Conservation (phyloP, 2,888 invertebrate species). For the Galeruca laticollis region DNA sequence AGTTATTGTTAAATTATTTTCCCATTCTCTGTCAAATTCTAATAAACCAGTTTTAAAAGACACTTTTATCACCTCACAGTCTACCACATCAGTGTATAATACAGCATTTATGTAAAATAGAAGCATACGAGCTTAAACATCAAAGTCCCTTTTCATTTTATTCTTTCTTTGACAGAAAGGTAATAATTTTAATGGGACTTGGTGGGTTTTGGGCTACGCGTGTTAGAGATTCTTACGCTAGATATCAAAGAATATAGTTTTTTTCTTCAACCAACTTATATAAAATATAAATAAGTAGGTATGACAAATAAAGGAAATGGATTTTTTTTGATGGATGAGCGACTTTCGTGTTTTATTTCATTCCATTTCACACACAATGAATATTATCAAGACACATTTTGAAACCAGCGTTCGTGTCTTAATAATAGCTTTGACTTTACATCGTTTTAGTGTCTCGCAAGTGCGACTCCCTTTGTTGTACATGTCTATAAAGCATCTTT, state of each 20-base stretch:
- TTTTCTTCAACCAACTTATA: not conserved
- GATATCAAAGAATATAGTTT: constrained; percentile 3
- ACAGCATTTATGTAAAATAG: constrained; percentile 32
- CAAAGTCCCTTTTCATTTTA: constrained; percentile 31
- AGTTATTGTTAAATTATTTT: no score
- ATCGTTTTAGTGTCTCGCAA: not conserved
- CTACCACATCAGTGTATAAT: not conserved
- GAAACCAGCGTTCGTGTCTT: no score
- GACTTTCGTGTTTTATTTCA: constrained; percentile 8
- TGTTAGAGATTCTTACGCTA: not conserved
- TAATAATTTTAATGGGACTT: constrained; percentile 29
- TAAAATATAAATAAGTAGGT: no score
- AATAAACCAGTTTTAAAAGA: no score
- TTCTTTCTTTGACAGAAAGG: constrained; percentile 16
- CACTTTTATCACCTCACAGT: not conserved
- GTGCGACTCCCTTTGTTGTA: constrained; percentile 1
- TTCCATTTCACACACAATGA: constrained; percentile 48
- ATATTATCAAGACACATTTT: no score
- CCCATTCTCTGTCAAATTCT: no score
- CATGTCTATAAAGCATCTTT: constrained; percentile 12
- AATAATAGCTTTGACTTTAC: not conserved
- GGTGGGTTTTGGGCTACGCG: constrained; percentile 13
- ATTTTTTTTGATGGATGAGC: not conserved
- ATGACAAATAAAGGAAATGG: no score
- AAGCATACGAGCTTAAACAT: constrained; percentile 17